Base-by-base conservation (phyloP, 2,113 vertebrate genomes). In the Formicarius rufipectus region DNA sequence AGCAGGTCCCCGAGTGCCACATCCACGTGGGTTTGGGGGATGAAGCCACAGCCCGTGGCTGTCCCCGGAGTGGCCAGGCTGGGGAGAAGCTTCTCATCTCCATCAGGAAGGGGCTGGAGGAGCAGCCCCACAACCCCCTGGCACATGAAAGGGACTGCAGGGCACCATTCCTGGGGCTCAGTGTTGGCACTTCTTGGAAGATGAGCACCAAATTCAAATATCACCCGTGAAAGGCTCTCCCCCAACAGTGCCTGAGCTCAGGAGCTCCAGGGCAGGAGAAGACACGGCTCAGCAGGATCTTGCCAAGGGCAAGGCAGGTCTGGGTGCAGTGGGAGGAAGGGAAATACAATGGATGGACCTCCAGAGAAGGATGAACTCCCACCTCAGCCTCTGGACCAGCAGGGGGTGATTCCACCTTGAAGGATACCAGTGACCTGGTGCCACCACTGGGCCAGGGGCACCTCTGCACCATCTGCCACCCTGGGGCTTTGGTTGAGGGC, bases 191-290 rank as follows among this genome's bases (percentile, higher is more conserved):
- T 60, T 5, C 18, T 19, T 49, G 40, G 63, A 72, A 60, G 49
- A 55, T 16, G 30, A 66, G 63, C 5, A 59, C 6, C 13, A 66
- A 60, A 53, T 23, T 53, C 27, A 30, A 19, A 53, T 7, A 13
- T 1, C 10, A 37, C 6, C 15, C 40, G 30, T 42, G n/a, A 76
- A 25, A 19, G 0, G 2, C 7, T 59, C 16, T 15, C 44, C 35
- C 22, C 4, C 28, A 58, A 31, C 0, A 1, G 6, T 7, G 16
- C 42, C 24, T 5, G 16, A 55, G 40, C 19, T 44, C 23, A 21
- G 39, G 39, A 53, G 56, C 62, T 44, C 24, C 37, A 40, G 2
- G 10, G 14, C 37, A 45, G 40, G 25, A 72, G 40, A 25, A 30
- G 16, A 73, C 8, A 27, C 4, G 37, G 20, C 67, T 79, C 60